phyloP scores from a whole-genome alignment of 2,797 vertebrate genomes.

The Heliangelus exortis region DNA sequence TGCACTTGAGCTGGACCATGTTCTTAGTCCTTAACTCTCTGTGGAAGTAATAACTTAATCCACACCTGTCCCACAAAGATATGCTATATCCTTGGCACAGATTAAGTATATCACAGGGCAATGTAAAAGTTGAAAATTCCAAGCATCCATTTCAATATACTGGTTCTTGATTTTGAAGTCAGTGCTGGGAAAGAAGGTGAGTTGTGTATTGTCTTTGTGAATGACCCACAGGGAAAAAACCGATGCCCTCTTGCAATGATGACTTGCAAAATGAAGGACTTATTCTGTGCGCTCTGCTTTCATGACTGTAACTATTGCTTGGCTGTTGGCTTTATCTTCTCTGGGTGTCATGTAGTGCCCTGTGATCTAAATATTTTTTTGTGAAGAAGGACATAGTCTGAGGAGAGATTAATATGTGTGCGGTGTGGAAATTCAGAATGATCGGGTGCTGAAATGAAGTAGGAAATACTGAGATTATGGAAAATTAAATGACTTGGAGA shows the following conservation, averaged over 20 bases:
- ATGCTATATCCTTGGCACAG: not conserved
- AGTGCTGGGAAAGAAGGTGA: not conserved
- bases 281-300: not conserved
- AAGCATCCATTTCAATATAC: not conserved
- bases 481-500: not conserved
- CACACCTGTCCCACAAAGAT: not conserved
- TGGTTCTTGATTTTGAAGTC: not conserved
- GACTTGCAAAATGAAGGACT: too few species aligned
- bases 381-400: not conserved
- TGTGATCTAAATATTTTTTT: not conserved
- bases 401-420: not conserved
- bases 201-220: not conserved
- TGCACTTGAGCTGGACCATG: not conserved
- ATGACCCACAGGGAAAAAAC: not conserved
- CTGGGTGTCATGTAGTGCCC: not conserved
- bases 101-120: not conserved
- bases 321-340: not conserved
- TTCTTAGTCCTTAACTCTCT: not conserved
- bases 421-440: not conserved
- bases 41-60: not conserved
- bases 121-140: not conserved
- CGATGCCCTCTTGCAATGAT: rapidly evolving
- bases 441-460: not conserved
- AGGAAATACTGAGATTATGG: not conserved
- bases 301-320: too few species aligned